Percentiles rank a stretch among this genome's conserved stretches.
Conservation (phyloP, 30 jellyfish, hydroid and myxozoan species). For the Pelagia noctiluca region DNA sequence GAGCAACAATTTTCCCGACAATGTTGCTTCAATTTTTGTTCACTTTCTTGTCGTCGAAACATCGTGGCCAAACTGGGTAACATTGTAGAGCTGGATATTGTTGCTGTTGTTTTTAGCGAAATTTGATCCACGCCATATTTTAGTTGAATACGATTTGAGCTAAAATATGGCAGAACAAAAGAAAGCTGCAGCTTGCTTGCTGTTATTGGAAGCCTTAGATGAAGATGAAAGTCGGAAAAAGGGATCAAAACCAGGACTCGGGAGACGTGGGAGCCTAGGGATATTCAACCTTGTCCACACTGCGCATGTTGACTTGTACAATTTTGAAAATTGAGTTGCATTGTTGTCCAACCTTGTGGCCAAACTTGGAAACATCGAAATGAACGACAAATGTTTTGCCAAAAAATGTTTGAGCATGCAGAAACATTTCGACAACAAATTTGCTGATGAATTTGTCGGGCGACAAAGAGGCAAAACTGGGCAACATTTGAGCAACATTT, state of each 20-base stretch:
- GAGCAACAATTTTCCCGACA: no score
- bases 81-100: no score
- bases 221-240: slow-evolving; percentile 12
- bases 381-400: not conserved
- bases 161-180: not conserved
- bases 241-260: slow-evolving; percentile 16
- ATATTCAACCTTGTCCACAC: slow-evolving; percentile 21
- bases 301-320: slow-evolving; percentile 19
- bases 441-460: slow-evolving; percentile 30
- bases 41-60: no score
- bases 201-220: slow-evolving; percentile 14
- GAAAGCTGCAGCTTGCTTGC: slow-evolving; percentile 14
- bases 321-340: not conserved
- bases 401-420: slow-evolving; percentile 22
- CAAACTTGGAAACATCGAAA: no score
- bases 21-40: no score
- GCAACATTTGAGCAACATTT: slow-evolving; percentile 31
- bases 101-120: no score
- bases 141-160: no score
- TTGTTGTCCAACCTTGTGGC: no score
- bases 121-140: no score
- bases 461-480: slow-evolving; percentile 28
- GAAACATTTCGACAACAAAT: slow-evolving; percentile 10
- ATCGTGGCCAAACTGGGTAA: no score
- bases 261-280: slow-evolving; percentile 20